A percentile compares a stretch with the other conserved stretches of the same genome.
These are phyloP conservation scores for Sceloporus undulatus DNA, from an alignment of 2,113 vertebrate genomes.

Conservation along the genomic window DNA sequence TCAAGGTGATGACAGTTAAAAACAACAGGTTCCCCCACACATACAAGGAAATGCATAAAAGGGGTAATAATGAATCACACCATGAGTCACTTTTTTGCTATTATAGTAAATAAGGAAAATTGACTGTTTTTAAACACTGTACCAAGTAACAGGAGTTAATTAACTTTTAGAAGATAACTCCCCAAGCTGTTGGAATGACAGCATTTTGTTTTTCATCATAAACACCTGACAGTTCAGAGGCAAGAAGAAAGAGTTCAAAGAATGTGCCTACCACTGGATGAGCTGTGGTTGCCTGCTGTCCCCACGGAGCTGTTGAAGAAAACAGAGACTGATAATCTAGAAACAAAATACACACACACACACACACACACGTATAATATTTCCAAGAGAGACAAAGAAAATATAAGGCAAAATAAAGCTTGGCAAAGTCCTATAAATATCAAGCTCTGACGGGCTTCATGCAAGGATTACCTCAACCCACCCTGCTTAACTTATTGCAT, in stretches of 20 bases:
- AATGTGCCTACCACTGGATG: constrained; percentile 61
- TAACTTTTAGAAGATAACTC: too few relatives aligned
- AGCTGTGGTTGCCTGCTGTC: constrained; percentile 42
- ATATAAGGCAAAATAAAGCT: background rate
- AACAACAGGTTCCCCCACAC: too few relatives aligned
- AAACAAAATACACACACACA: background rate
- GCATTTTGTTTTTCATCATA: background rate
- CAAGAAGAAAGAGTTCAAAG: too few relatives aligned
- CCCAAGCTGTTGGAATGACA: background rate
- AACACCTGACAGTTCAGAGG: rapidly evolving
- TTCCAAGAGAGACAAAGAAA: rapidly evolving
- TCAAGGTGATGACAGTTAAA: too few relatives aligned
- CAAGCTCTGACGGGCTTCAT: rapidly evolving
- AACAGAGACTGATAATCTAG: constrained; percentile 70
- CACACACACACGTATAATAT: background rate
- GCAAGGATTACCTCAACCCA: background rate
- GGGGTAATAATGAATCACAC: too few relatives aligned
- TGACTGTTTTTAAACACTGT: too few relatives aligned
- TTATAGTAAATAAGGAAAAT: too few relatives aligned
- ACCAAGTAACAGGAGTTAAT: too few relatives aligned
- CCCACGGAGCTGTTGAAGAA: constrained; percentile 51
- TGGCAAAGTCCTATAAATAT: background rate
- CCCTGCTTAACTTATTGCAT: background rate
- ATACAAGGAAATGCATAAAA: too few relatives aligned
- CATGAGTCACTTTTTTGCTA: too few relatives aligned